A percentile compares a stretch with the other conserved stretches of the same genome.
Conservation (phyloP, 2,888 invertebrate species). For the Tipula vernalis region DNA sequence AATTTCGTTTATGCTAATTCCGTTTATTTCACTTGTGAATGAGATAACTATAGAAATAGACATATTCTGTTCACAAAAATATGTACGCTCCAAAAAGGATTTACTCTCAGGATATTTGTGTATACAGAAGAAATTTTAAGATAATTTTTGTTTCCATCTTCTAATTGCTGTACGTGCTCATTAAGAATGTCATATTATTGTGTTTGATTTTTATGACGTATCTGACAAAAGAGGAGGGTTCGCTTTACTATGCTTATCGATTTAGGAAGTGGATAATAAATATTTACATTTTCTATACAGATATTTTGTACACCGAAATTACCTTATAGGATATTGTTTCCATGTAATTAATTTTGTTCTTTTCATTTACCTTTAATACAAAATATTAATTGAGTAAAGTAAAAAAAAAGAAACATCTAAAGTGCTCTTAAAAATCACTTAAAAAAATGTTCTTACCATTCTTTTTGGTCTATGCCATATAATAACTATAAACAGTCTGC, state of each 20-base stretch:
- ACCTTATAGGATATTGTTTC: neutral
- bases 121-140: neutral
- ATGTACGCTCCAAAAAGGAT: neutral
- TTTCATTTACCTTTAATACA: neutral
- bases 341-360: neutral
- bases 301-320: neutral
- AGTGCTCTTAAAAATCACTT: slow-evolving; percentile 4
- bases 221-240: neutral
- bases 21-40: neutral
- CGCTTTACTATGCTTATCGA: neutral
- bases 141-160: neutral
- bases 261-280: neutral
- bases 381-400: neutral
- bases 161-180: neutral
- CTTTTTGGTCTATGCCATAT: neutral
- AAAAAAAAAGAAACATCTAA: neutral
- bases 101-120: neutral
- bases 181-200: neutral
- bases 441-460: neutral
- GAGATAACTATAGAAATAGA: neutral
- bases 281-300: neutral
- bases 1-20: neutral
- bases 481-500: neutral
- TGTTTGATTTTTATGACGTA: neutral
- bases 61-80: neutral